Evolutionary conservation across 2,113 vertebrate species (phyloP), one percentile per base, ranked within the genome.

Genomic region (Plectropomus leopardus): DNA sequence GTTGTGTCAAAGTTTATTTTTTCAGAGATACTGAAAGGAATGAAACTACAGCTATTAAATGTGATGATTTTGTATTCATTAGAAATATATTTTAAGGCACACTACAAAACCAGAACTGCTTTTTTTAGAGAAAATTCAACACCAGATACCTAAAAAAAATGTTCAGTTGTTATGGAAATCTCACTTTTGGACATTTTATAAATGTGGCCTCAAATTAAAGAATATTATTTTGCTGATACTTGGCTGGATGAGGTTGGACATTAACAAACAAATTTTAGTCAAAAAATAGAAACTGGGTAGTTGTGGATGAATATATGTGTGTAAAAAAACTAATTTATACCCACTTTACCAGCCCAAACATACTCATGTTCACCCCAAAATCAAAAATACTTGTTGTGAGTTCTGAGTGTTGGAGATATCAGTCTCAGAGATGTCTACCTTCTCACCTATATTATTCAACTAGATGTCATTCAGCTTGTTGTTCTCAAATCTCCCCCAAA

Each of bases 21-120:
- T 21, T 51, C 13, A 1, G 21, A 59, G 54, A 47, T 15, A 23
- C 1, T 67, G 30, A 86, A 69, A 70, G 50, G 63, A 66, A 30
- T 44, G 13, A 74, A 84, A 70, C 50, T 65, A 4, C 57, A 58
- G 34, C 45, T 14, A 7, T 59, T 21, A 7, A 15, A 65, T 72
- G 36, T 24, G 21, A 60, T 6, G 11, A 55, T 15, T 59, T 30
- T 24, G 72, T 42, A 4, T 53, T 42, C 7, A 15, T 59, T 58
- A 36, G 81, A 83, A 84, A 87, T 88, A 54, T 7, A 42, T 15
- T n/a, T 60, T 4, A 65, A 24, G 26, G 7, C 23, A 76, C 83
- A 84, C 83, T 82, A 84, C 63, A 70, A 4, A 40, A 5, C 16
- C 30, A 76, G 28, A 19, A 30, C 34, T 4, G 14, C 47, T 78